These are phyloP conservation scores for Oxyscelio sp. DNA, from an alignment of 2,888 invertebrate species.

Conservation along the genomic window DNA sequence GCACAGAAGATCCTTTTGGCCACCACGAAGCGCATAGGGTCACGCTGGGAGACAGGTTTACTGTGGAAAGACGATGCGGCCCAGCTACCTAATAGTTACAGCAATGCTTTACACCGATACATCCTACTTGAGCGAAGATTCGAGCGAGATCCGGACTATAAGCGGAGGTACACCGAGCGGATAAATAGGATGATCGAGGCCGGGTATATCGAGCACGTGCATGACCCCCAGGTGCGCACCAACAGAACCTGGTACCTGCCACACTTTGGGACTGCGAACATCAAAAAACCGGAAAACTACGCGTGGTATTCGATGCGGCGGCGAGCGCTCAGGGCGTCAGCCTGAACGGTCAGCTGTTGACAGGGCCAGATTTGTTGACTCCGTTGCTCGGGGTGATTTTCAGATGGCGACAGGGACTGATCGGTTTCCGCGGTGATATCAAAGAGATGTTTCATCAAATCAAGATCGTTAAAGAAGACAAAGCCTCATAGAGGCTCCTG, in stretches of 20 bases:
- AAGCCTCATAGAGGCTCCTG: conserved; percentile 69
- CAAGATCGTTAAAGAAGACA: background rate
- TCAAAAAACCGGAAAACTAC: conserved; percentile 75
- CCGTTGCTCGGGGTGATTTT: conserved; percentile 82
- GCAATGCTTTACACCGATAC: background rate
- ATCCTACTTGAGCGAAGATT: background rate
- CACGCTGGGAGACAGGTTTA: conserved; percentile 39
- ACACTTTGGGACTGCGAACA: conserved; percentile 73
- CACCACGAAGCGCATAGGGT: conserved; percentile 21
- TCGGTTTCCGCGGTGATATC: conserved; percentile 82
- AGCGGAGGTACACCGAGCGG: background rate
- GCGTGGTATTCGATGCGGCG: conserved; percentile 80
- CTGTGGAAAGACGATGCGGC: conserved; percentile 22
- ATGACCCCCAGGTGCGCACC: background rate
- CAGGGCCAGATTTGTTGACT: conserved; percentile 81
- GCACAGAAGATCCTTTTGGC: conserved; percentile 16
- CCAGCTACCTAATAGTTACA: background rate
- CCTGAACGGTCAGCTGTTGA: conserved; percentile 78
- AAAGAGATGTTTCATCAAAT: conserved; percentile 81
- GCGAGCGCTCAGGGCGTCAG: conserved; percentile 72
- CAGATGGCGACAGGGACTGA: conserved; percentile 81
- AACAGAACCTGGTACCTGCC: conserved; percentile 48
- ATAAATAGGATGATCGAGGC: background rate
- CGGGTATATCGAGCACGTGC: background rate
- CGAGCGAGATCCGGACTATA: background rate